A percentile compares a stretch with the other conserved stretches of the same genome.
These are phyloP conservation scores for Isoperla grammatica DNA, from an alignment of 2,888 invertebrate genomes.

Conservation along the genomic window DNA sequence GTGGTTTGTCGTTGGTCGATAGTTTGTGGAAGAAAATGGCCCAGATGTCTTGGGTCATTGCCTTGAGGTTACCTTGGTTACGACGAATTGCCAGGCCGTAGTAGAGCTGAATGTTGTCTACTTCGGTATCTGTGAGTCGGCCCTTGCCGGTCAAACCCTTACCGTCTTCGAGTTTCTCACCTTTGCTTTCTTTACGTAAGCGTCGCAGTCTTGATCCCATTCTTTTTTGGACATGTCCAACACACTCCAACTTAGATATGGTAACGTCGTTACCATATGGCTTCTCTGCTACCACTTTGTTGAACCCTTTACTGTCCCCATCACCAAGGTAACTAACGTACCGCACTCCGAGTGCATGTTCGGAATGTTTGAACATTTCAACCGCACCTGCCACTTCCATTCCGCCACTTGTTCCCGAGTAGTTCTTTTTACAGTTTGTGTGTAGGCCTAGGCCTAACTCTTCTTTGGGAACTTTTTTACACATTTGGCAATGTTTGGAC, in stretches of 20 bases:
- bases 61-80: constrained; percentile 1
- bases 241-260: constrained; percentile 28
- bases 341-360: constrained; percentile 20
- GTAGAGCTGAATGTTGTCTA: background rate
- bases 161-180: background rate
- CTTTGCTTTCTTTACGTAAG: background rate
- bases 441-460: no score
- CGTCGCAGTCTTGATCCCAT: constrained; percentile 29
- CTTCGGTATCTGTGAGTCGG: background rate
- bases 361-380: constrained; percentile 27
- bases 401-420: no score
- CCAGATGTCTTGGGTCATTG: constrained; percentile 22
- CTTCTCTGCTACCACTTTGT: constrained; percentile 21
- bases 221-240: no score
- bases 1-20: no score
- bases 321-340: constrained; percentile 30
- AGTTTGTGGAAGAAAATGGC: no score
- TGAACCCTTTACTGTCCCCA: constrained; percentile 24
- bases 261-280: constrained; percentile 26
- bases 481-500: background rate
- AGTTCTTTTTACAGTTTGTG: no score
- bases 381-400: constrained; percentile 29
- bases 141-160: background rate
- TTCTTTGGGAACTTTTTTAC: no score
- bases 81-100: constrained; percentile 20